Evolutionary conservation across 1,140 invertebrate genomes (phyloP).

Genomic region (Palaemon carinicauda): DNA sequence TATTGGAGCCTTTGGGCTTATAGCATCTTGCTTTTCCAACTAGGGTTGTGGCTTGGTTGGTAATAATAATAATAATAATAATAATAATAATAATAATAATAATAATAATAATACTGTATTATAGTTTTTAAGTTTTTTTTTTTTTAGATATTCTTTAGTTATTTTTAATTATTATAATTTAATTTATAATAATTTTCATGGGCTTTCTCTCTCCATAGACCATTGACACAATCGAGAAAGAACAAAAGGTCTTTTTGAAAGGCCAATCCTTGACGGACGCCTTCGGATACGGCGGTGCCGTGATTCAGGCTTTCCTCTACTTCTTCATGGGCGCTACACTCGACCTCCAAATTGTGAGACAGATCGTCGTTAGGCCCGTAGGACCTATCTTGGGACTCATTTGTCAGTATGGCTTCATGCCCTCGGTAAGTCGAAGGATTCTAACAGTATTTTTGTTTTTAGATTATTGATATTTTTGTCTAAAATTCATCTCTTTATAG

Average conservation of each 20-base stretch:
- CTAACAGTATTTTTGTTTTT: no score
- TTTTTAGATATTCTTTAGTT: no score
- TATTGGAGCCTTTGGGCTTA: no score
- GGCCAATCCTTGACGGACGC: neutral
- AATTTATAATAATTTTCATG: neutral
- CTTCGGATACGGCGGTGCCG: neutral
- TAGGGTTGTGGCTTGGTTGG: no score
- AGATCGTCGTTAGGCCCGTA: slow-evolving; percentile 63
- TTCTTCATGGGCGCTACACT: slow-evolving; percentile 65
- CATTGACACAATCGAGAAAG: neutral
- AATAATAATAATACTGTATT: no score
- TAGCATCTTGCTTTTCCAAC: no score
- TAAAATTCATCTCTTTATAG: no score
- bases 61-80: no score
- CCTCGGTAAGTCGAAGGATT: slow-evolving; percentile 13
- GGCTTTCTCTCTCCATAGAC: neutral
- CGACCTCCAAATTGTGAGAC: slow-evolving; percentile 64
- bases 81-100: no score
- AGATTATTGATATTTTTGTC: no score
- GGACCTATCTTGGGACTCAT: slow-evolving; percentile 63
- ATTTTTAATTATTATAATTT: no score
- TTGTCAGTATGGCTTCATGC: slow-evolving; percentile 40
- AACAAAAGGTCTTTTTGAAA: neutral
- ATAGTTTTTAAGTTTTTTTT: no score
- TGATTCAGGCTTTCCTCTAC: slow-evolving; percentile 10